Percentiles rank a stretch among this genome's conserved stretches.
phyloP scores from a whole-genome alignment of 2,113 vertebrate genomes.

The Xenopus borealis region DNA sequence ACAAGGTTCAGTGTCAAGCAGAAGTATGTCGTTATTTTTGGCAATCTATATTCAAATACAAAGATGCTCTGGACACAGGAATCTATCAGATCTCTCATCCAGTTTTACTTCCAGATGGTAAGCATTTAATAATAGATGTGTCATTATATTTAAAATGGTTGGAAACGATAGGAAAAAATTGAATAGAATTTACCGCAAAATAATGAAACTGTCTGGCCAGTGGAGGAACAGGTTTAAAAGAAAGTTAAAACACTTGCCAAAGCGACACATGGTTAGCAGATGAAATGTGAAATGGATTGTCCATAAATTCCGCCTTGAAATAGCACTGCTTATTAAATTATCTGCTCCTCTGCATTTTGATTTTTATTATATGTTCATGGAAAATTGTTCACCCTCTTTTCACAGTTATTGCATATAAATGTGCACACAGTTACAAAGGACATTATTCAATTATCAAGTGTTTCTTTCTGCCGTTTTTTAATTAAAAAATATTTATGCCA shows the following conservation, averaged over 20 bases:
- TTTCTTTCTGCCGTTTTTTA: too few relatives aligned
- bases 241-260: neutral
- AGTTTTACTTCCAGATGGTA: neutral
- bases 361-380: too few relatives aligned
- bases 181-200: too few relatives aligned
- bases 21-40: constrained; percentile 9
- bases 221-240: neutral
- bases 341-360: too few relatives aligned
- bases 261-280: neutral
- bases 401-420: neutral
- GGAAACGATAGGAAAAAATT: too few relatives aligned
- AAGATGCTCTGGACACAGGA: neutral
- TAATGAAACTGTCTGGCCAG: too few relatives aligned
- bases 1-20: constrained; percentile 12
- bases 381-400: too few relatives aligned
- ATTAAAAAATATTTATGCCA: too few relatives aligned
- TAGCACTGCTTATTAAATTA: neutral
- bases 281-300: neutral
- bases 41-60: constrained; percentile 19
- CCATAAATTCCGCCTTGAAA: neutral
- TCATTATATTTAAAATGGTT: too few relatives aligned
- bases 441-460: too few relatives aligned
- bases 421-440: too few relatives aligned
- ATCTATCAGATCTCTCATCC: neutral
- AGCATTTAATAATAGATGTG: too few relatives aligned